Percentiles rank a stretch among this genome's conserved stretches.
Evolutionary conservation across 1,140 invertebrate genomes (phyloP).

Genomic region (Anagrus nilaparvatae): DNA sequence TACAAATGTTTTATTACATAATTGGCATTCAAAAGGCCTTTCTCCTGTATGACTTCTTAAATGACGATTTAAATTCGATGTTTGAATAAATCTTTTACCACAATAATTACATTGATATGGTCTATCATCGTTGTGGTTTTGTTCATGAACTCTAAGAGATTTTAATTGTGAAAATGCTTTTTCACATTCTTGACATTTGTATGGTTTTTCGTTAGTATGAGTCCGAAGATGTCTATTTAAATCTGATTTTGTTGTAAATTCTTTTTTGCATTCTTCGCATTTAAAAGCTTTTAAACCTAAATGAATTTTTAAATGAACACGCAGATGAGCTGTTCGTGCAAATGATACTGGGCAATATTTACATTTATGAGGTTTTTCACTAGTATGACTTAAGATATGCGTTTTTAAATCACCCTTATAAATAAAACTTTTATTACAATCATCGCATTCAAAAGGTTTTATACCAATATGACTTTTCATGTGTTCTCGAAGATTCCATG

Average conservation of each 20-base stretch:
- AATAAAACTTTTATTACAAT: constrained; percentile 48
- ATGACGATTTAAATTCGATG: constrained; percentile 12
- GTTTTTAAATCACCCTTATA: constrained; percentile 27
- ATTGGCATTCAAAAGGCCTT: constrained; percentile 10
- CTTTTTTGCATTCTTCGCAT: constrained; percentile 52
- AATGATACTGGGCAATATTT: constrained; percentile 26
- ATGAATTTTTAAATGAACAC: constrained; percentile 22
- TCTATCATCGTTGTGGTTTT: constrained; percentile 59
- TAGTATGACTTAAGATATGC: constrained; percentile 56
- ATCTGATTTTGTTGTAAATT: constrained; percentile 47
- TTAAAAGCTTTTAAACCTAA: constrained; percentile 34
- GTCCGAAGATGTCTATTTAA: constrained; percentile 62
- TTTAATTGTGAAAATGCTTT: constrained; percentile 50
- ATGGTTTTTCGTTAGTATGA: constrained; percentile 44
- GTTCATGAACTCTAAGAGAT: constrained; percentile 40
- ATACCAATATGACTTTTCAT: constrained; percentile 48
- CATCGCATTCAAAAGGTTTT: constrained; percentile 64
- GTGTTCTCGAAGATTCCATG: constrained; percentile 39
- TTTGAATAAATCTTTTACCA: constrained; percentile 52
- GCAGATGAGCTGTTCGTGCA: constrained; percentile 35
- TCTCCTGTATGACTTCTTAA: constrained; percentile 11
- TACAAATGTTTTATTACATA: constrained; percentile 9
- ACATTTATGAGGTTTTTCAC: constrained; percentile 35
- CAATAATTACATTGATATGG: constrained; percentile 65
- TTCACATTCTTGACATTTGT: constrained; percentile 43